A percentile compares a stretch with the other conserved stretches of the same genome.
These are phyloP conservation scores for Nycteola revayana DNA, from an alignment of 2,888 invertebrate species.

Conservation along the genomic window DNA sequence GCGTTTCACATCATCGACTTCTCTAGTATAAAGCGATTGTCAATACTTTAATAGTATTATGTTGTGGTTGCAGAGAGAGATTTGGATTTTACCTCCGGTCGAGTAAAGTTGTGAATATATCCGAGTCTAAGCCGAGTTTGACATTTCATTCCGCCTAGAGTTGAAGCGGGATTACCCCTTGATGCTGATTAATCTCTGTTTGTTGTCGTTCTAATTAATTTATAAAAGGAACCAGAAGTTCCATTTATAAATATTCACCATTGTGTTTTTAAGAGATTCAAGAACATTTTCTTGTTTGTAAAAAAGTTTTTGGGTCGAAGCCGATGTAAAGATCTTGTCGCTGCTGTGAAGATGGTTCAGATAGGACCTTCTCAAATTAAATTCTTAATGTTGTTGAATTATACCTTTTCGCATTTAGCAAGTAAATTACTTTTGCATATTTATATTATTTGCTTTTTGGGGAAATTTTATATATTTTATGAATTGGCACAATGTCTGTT, in stretches of 20 bases:
- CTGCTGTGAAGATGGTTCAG: conserved; percentile 22
- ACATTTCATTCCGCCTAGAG: conserved; percentile 39
- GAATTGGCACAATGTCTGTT: conserved; percentile 49
- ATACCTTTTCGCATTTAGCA: conserved; percentile 27
- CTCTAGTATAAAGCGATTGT: conserved; percentile 38
- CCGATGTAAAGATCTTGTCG: conserved; percentile 23
- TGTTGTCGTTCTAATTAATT: conserved; percentile 43
- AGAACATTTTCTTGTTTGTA: conserved; percentile 7
- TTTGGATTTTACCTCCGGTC: conserved; percentile 45
- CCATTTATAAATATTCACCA: conserved; percentile 20
- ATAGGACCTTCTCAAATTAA: conserved; percentile 33
- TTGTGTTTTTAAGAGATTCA: conserved; percentile 20
- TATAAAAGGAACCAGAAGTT: too few relatives aligned
- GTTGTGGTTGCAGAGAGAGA: conserved; percentile 40
- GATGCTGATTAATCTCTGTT: conserved; percentile 36
- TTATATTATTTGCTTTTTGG: conserved; percentile 19
- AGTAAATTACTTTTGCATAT: conserved; percentile 21
- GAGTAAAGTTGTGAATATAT: conserved; percentile 43
- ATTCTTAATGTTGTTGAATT: conserved; percentile 27
- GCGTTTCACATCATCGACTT: conserved; percentile 22
- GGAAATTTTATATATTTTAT: conserved; percentile 38
- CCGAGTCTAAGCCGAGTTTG: conserved; percentile 26
- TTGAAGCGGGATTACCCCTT: conserved; percentile 47
- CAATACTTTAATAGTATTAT: conserved; percentile 46
- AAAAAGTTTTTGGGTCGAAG: conserved; percentile 21